phyloP scores from a whole-genome alignment of 2,113 vertebrate genomes.

The Thamnaconus septentrionalis region DNA sequence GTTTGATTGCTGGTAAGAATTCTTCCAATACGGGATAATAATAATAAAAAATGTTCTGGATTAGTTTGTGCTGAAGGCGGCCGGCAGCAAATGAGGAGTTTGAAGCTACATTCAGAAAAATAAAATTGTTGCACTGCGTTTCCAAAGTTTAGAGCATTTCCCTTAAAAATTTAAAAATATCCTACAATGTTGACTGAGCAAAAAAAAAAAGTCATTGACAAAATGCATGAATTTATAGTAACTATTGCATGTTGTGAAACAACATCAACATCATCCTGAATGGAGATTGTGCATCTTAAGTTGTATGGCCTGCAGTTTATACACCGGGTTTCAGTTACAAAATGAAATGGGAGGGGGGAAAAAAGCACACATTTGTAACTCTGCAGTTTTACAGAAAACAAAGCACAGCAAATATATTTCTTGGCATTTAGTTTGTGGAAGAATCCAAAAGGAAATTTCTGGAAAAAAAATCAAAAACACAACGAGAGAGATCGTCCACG shows the following conservation, averaged over 20 bases:
- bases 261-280: too few species aligned
- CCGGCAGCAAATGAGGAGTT: constrained; percentile 17
- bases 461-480: constrained; percentile 27
- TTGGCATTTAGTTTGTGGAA: constrained; percentile 1
- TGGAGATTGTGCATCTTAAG: neutral
- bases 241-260: neutral
- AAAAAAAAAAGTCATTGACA: too few species aligned
- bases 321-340: neutral
- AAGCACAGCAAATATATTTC: neutral
- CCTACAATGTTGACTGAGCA: neutral
- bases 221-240: neutral
- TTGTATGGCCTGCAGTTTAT: neutral
- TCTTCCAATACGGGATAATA: too few species aligned
- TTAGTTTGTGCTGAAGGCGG: neutral
- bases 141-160: neutral
- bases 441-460: constrained; percentile 21
- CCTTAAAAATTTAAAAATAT: constrained; percentile 1
- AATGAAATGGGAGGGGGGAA: too few species aligned
- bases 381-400: too few species aligned
- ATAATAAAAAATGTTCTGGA: neutral
- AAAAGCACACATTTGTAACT: too few species aligned
- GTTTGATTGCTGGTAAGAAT: constrained; percentile 39
- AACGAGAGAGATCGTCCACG: neutral
- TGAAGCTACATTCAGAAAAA: constrained; percentile 34
- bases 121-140: constrained; percentile 9